Evolutionary conservation across 2,888 invertebrate genomes (phyloP).

Genomic region (Agrochola lychnidis): DNA sequence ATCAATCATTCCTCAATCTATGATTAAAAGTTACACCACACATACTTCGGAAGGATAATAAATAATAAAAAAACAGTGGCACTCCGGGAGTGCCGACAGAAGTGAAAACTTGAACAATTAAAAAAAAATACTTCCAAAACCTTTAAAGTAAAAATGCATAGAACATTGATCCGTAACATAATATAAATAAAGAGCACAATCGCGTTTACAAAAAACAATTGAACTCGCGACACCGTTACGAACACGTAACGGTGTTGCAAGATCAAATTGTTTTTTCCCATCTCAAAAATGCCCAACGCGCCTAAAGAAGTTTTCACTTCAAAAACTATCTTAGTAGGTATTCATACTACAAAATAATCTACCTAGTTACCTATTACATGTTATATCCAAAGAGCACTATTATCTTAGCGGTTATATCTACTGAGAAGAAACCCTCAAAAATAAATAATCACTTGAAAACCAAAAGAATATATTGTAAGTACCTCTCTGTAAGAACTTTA

Average conservation of each 20-base stretch:
- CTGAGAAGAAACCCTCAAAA: background rate
- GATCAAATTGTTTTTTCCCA: no score
- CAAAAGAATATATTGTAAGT: slow-evolving; percentile 34
- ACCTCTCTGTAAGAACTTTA: slow-evolving; percentile 47
- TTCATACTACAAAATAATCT: background rate
- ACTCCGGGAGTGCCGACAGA: no score
- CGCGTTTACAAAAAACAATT: no score
- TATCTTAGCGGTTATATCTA: background rate
- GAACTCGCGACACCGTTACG: no score
- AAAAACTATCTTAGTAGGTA: background rate
- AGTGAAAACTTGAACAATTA: no score
- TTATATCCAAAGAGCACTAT: background rate
- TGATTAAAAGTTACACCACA: background rate
- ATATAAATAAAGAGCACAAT: no score
- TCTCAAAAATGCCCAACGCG: no score
- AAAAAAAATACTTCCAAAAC: no score
- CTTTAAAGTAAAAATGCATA: no score
- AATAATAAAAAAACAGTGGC: background rate
- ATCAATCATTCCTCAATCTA: background rate
- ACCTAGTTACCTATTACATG: background rate
- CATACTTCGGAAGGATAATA: background rate
- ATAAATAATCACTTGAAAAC: slow-evolving; percentile 23
- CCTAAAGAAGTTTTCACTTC: no score
- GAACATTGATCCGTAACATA: no score
- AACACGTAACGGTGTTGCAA: no score